These are phyloP conservation scores for Crossocerus cetratus DNA, from an alignment of 2,888 invertebrate species.

Conservation along the genomic window DNA sequence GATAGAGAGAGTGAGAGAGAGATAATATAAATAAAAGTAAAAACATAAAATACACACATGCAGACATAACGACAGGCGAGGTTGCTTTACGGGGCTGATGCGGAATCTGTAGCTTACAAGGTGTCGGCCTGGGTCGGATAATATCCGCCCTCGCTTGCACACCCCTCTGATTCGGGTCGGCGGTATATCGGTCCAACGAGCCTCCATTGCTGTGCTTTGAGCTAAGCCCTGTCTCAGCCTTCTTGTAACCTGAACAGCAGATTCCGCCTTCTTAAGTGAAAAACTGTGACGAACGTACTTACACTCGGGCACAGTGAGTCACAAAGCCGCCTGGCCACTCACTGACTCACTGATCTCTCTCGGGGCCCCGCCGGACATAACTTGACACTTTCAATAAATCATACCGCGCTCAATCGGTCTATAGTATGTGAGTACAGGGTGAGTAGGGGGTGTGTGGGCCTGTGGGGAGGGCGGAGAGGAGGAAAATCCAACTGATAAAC, in stretches of 20 bases:
- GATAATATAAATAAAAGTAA: conserved; percentile 46
- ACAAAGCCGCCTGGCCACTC: conserved; percentile 7
- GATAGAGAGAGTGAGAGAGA: too few species aligned
- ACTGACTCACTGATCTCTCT: conserved; percentile 11
- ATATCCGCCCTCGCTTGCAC: conserved; percentile 85
- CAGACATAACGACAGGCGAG: conserved; percentile 72
- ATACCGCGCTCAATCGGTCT: not conserved
- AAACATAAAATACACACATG: conserved; percentile 73
- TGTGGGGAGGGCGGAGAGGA: too few species aligned
- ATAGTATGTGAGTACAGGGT: too few species aligned
- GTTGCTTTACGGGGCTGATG: conserved; percentile 73
- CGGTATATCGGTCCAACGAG: conserved; percentile 84
- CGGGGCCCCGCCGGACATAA: not conserved
- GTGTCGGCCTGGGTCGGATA: conserved; percentile 85
- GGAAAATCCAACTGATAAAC: too few species aligned
- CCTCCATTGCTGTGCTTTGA: conserved; percentile 77
- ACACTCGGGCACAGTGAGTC: not conserved
- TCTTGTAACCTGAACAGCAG: conserved; percentile 74
- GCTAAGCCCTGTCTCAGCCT: conserved; percentile 71
- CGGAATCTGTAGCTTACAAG: conserved; percentile 79
- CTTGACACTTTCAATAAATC: not conserved
- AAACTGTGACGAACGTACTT: conserved; percentile 2
- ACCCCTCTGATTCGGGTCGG: conserved; percentile 87
- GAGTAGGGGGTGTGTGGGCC: too few species aligned
- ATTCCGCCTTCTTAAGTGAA: conserved; percentile 27